Percentiles rank a stretch among this genome's conserved stretches.
Conservation (phyloP, 2,888 invertebrate species). For the Sylvicola cinctus region DNA sequence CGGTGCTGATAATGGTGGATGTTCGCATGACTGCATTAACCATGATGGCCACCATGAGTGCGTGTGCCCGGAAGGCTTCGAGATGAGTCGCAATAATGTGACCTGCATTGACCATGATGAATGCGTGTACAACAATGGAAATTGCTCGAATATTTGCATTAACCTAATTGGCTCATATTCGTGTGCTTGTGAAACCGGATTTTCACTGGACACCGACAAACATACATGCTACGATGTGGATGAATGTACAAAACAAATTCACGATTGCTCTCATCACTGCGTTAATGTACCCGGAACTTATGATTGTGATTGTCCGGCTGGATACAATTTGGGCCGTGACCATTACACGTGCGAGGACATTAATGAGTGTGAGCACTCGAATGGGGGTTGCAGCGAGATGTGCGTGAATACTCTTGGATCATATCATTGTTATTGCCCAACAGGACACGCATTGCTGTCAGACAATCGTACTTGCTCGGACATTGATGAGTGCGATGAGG, state of each 20-base stretch:
- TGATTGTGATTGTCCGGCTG: slow-evolving; percentile 32
- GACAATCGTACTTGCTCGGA: slow-evolving; percentile 25
- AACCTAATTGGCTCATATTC: slow-evolving; percentile 34
- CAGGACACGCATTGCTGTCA: slow-evolving; percentile 15
- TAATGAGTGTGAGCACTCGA: slow-evolving; percentile 17
- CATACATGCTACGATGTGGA: slow-evolving; percentile 26
- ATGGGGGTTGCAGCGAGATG: slow-evolving; percentile 17
- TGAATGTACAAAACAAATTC: slow-evolving; percentile 22
- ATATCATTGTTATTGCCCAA: slow-evolving; percentile 30
- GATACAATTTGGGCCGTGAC: slow-evolving; percentile 22
- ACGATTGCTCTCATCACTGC: slow-evolving; percentile 31
- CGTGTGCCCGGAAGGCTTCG: slow-evolving; percentile 26
- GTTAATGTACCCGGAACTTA: slow-evolving; percentile 32
- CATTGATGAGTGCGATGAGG: slow-evolving; percentile 25
- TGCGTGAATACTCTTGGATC: slow-evolving; percentile 28
- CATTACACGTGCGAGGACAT: slow-evolving; percentile 17
- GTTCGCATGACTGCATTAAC: slow-evolving; percentile 35
- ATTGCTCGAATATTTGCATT: slow-evolving; percentile 33
- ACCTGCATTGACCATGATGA: slow-evolving; percentile 33
- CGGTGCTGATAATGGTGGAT: slow-evolving; percentile 31
- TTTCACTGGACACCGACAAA: slow-evolving; percentile 18
- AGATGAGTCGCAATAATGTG: slow-evolving; percentile 17
- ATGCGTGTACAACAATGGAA: slow-evolving; percentile 28
- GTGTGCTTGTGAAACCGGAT: slow-evolving; percentile 30
- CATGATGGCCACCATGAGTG: slow-evolving; percentile 29